Conservation (phyloP, 2,888 invertebrate genomes). For the Periphyllus acericola region DNA sequence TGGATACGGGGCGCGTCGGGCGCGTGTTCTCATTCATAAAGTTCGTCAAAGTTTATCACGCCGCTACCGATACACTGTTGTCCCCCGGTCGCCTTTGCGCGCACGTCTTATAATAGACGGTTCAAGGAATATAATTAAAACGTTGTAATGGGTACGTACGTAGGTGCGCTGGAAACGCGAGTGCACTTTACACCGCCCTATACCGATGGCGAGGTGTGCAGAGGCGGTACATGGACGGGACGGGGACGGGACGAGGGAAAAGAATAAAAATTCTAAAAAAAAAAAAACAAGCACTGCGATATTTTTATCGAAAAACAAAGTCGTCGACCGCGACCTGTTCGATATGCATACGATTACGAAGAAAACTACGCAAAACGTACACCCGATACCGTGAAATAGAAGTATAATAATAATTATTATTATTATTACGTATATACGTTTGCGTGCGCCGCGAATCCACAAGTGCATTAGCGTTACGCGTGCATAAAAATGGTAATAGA, state of each 20-base stretch:
- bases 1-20: background rate
- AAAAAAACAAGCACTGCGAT: too few relatives aligned
- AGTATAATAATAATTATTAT: background rate
- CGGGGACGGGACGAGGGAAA: background rate
- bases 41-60: constrained; percentile 51
- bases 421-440: background rate
- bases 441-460: background rate
- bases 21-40: constrained; percentile 42
- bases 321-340: too few relatives aligned
- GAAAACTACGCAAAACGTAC: too few relatives aligned
- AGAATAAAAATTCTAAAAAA: background rate
- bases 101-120: background rate
- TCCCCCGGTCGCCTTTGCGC: too few relatives aligned
- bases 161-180: background rate
- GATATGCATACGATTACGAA: too few relatives aligned
- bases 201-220: too few relatives aligned
- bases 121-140: too few relatives aligned
- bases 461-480: too few relatives aligned
- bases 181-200: constrained; percentile 32
- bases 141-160: background rate
- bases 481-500: too few relatives aligned
- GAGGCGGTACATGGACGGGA: background rate
- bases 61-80: background rate
- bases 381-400: too few relatives aligned
- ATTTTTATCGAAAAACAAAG: too few relatives aligned